These are phyloP conservation scores for Cosmia pyralina DNA, from an alignment of 2,888 invertebrate species.

Conservation along the genomic window DNA sequence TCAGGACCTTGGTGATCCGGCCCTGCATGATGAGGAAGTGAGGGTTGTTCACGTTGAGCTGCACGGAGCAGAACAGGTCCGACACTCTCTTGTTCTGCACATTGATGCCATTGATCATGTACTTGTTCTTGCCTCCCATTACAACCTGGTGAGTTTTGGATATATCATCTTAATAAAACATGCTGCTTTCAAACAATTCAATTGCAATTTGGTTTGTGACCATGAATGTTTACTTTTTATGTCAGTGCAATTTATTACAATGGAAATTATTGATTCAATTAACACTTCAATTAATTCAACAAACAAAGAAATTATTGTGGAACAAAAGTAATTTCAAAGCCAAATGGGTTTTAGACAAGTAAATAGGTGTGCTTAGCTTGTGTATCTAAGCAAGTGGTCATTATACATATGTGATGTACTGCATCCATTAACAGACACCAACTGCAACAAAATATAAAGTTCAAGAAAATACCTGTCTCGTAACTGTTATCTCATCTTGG, in stretches of 20 bases:
- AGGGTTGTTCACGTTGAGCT: conserved; percentile 99
- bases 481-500: conserved; percentile 97
- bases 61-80: conserved; percentile 98
- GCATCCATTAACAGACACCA: not conserved
- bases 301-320: not conserved
- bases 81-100: conserved; percentile 97
- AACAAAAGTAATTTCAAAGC: not conserved
- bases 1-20: conserved; percentile 99
- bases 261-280: not conserved
- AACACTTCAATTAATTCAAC: conserved; percentile 7
- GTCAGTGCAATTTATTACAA: not conserved
- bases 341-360: not conserved
- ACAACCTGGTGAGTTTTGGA: conserved; percentile 90
- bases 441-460: not conserved
- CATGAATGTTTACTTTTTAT: not conserved
- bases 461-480: conserved; percentile 92
- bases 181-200: not conserved
- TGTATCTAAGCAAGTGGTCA: not conserved
- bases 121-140: conserved; percentile 97
- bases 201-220: not conserved
- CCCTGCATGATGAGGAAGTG: conserved; percentile 99
- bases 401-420: not conserved
- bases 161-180: not conserved
- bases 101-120: conserved; percentile 97
- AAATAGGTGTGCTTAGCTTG: not conserved